Evolutionary conservation across 2,797 vertebrate genomes (phyloP).

Genomic region (Sebastes aleutianus): DNA sequence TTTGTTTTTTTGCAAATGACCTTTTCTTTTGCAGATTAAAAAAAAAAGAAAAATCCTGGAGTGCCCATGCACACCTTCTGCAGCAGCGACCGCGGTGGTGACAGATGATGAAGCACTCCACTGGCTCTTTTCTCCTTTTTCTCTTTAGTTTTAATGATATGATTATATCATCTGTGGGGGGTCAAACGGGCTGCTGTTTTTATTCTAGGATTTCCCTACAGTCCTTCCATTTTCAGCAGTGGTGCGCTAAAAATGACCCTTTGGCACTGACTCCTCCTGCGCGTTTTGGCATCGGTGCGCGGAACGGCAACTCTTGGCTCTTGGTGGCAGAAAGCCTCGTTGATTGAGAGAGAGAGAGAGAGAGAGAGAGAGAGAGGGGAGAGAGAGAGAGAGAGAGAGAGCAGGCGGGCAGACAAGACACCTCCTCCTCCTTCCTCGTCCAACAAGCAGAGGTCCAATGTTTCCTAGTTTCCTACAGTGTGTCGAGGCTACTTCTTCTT

Average conservation of each 20-base stretch:
- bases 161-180: slow-evolving; percentile 57
- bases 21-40: slow-evolving; percentile 33
- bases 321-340: slow-evolving; percentile 72
- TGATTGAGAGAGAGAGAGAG: slow-evolving; percentile 70
- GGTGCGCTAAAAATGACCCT: slow-evolving; percentile 80
- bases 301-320: slow-evolving; percentile 91
- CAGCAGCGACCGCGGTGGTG: slow-evolving; percentile 52
- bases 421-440: slow-evolving; percentile 80
- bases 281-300: slow-evolving; percentile 86
- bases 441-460: slow-evolving; percentile 83
- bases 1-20: slow-evolving; percentile 30
- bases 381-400: slow-evolving; percentile 74
- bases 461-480: slow-evolving; percentile 77
- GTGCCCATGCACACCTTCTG: slow-evolving; percentile 63
- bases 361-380: slow-evolving; percentile 19
- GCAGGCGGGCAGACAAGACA: slow-evolving; percentile 75
- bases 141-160: slow-evolving; percentile 39
- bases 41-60: slow-evolving; percentile 58
- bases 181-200: slow-evolving; percentile 53
- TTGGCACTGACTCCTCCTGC: slow-evolving; percentile 80
- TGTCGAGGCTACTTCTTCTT: slow-evolving; percentile 61
- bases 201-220: slow-evolving; percentile 77
- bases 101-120: slow-evolving; percentile 56
- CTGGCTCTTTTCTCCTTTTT: slow-evolving; percentile 26
- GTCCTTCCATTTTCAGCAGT: slow-evolving; percentile 80